Conservation (phyloP, 2,888 invertebrate genomes). For the Apoderus coryli region DNA sequence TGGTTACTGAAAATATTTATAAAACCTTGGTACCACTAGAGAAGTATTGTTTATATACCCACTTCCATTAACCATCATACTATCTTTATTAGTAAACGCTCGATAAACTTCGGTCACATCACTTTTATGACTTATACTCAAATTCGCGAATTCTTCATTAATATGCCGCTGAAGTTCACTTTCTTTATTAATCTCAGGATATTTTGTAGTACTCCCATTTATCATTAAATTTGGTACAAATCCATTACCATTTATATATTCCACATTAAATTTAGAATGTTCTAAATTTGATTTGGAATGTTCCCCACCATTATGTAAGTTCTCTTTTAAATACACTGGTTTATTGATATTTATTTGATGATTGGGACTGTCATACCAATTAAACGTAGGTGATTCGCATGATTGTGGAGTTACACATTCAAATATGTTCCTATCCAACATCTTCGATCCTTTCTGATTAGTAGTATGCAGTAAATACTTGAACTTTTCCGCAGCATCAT, state of each 20-base stretch:
- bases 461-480: conserved; percentile 28
- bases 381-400: conserved; percentile 25
- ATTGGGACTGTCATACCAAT: conserved; percentile 28
- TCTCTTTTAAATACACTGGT: conserved; percentile 28
- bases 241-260: conserved; percentile 12
- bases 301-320: conserved; percentile 10
- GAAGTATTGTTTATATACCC: conserved; percentile 32
- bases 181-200: conserved; percentile 13
- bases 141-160: conserved; percentile 28
- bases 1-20: conserved; percentile 42
- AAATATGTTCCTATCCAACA: conserved; percentile 21
- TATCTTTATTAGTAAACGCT: conserved; percentile 27
- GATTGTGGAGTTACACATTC: conserved; percentile 21
- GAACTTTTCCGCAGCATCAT: conserved; percentile 42
- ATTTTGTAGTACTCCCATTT: conserved; percentile 6
- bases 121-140: conserved; percentile 23
- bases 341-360: conserved; percentile 29
- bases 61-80: conserved; percentile 14
- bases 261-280: too few relatives aligned
- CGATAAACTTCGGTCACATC: conserved; percentile 24
- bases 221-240: conserved; percentile 4
- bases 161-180: conserved; percentile 26
- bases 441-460: conserved; percentile 22
- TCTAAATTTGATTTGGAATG: not conserved
- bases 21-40: conserved; percentile 32